Evolutionary conservation across 2,113 vertebrate genomes (phyloP).

Genomic region (Microcebus ravelobensis): DNA sequence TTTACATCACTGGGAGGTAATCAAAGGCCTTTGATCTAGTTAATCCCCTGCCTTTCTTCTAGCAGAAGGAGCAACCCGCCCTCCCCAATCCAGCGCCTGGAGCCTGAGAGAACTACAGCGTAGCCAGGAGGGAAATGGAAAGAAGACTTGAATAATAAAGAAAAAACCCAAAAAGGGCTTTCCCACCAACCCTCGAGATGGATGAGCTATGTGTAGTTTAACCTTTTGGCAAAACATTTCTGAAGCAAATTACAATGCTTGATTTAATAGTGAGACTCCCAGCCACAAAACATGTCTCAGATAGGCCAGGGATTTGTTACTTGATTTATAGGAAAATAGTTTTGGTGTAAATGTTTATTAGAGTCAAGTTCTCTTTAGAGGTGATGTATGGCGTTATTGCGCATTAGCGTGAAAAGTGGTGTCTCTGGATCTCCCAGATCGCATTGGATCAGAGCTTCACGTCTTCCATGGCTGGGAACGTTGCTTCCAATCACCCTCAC

Average conservation of each 20-base stretch:
- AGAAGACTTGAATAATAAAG: slow-evolving; percentile 21
- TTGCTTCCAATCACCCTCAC: neutral
- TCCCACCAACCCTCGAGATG: slow-evolving; percentile 11
- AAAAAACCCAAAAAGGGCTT: neutral
- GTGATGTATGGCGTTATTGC: slow-evolving; percentile 61
- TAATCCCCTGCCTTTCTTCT: neutral
- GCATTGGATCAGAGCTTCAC: neutral
- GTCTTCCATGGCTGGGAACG: neutral
- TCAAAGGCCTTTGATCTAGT: neutral
- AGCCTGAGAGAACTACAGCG: neutral
- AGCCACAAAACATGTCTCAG: slow-evolving; percentile 51
- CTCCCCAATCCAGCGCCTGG: neutral
- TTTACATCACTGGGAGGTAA: neutral
- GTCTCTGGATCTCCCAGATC: neutral
- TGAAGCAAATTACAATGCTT: slow-evolving; percentile 69
- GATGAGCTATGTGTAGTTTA: slow-evolving; percentile 71
- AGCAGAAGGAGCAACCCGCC: neutral
- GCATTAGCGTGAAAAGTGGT: slow-evolving; percentile 59
- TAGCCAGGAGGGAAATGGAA: neutral
- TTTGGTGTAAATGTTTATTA: slow-evolving; percentile 77
- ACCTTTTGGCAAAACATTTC: slow-evolving; percentile 77
- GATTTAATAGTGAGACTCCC: slow-evolving; percentile 70
- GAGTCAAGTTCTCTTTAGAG: slow-evolving; percentile 70
- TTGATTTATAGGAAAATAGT: slow-evolving; percentile 74
- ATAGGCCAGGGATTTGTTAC: slow-evolving; percentile 45